Evolutionary conservation across 1,140 invertebrate species (phyloP), one percentile per base, ranked within the genome.

Genomic region (Drosophila serrata): DNA sequence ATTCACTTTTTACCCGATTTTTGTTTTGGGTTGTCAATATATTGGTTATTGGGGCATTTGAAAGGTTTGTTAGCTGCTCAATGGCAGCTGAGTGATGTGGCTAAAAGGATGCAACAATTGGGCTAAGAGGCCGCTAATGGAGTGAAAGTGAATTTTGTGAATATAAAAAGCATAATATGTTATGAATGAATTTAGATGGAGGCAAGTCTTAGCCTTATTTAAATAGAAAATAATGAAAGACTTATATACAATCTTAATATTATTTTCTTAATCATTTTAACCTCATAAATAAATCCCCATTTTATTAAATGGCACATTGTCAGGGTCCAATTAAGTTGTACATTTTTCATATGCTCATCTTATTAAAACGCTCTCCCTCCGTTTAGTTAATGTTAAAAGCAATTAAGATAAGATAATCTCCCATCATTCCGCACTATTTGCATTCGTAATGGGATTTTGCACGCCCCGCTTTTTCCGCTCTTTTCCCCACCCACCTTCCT

Each of bases 381-480:
- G 42, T 45, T 67, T 69, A 69, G 65, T 69, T 69, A 67, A 43
- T 29, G 35, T 40, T 40, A 39, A 55, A 69, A 55, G 65, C 65
- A 69, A 69, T 69, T 69, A 69, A 69, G 65, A 69, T 67, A 55
- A 69, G 65, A 69, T 69, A 67, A 69, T 69, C 62, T 49, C 45
- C 65, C 65, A 67, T 67, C 65, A 69, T 69, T 69, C 65, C 65
- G 65, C 42, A 65, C 65, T 85, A 85, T 81, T 85, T 85, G 81
- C 81, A 85, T 85, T 77, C 43, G 37, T 81, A 85, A 85, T 77
- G 73, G 75, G 81, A 75, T 85, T 53, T 85, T 81, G 56, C 61
- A 69, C 59, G 37, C 70, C 68, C 46, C 24, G 19, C 57, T 43
- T 24, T 24, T 40, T 22, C 43, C 45, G 58, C 67, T 37, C 67